Evolutionary conservation across 2,113 vertebrate genomes (phyloP), one percentile per base, ranked within the genome.

Genomic region (Australoheros scitulus): DNA sequence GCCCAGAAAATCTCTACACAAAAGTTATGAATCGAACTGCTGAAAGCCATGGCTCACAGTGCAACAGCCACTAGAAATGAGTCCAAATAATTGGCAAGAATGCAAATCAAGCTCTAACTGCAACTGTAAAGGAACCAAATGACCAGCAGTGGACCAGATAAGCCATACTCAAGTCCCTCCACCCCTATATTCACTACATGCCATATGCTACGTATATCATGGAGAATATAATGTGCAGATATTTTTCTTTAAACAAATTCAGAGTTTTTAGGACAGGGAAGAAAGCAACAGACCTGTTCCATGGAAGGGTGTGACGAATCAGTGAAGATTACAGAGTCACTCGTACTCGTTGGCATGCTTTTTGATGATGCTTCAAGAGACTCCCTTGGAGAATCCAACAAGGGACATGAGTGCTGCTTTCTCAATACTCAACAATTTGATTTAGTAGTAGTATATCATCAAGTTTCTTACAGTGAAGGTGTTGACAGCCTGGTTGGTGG

Each of bases 261-360:
- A 0, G 29, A 6, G 5, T 76, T 29, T 22, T 13, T 72, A 15
- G 29, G 17, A 29, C 13, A 36, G 1, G 18, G 7, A 7, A 50
- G 5, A 20, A 61, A 34, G 22, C 9, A 15, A 85, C 79, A 55
- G 7, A 94, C 93, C 89, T 84, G 77, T 56, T 50, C 17, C 13
- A 57, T 63, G 2, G 65, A 50, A 79, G 61, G 32, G 10, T 9
- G 36, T 1, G 38, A 5, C 52, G 84, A 74, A 81, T 34, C 17
- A 5, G 22, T 29, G 26, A 63, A 74, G 43, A 81, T 11, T 56
- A 50, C 2, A 2, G 74, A 63, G 29, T 85, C 61, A 20, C 52
- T 43, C 17, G 29, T 1, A 26, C 50, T 3, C 4, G 4, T 4
- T 7, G n/a, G 13, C 18, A 6, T 13, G 10, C 3, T 24, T 60